phyloP scores from a whole-genome alignment of 2,888 invertebrate genomes.

The Ormyrus nitidulus region DNA sequence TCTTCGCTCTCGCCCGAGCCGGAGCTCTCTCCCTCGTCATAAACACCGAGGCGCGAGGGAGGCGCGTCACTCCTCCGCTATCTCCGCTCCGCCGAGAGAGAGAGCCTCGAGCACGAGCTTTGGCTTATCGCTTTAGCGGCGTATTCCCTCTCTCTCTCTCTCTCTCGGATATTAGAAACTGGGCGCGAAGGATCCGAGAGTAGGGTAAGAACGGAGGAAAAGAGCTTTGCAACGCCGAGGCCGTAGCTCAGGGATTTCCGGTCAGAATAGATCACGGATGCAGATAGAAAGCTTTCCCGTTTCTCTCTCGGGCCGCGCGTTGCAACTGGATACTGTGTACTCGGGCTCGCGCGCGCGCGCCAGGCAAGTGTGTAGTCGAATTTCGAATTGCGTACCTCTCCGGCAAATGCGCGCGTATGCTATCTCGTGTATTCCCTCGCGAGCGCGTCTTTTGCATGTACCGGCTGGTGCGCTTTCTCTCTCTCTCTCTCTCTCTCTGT shows the following conservation, averaged over 20 bases:
- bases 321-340: too few species aligned
- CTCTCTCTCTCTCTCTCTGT: background rate
- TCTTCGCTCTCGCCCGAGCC: background rate
- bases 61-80: background rate
- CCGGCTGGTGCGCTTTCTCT: background rate
- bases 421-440: too few species aligned
- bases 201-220: background rate
- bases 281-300: constrained; percentile 53
- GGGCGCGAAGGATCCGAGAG: background rate
- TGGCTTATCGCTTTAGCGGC: background rate
- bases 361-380: too few species aligned
- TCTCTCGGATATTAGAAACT: background rate
- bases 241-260: constrained; percentile 59
- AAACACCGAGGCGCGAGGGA: background rate
- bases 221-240: constrained; percentile 3
- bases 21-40: background rate
- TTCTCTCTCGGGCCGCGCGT: too few species aligned
- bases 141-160: constrained; percentile 13
- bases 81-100: background rate
- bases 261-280: constrained; percentile 58
- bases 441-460: background rate
- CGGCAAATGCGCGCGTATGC: too few species aligned
- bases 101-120: background rate
- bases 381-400: too few species aligned
- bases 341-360: too few species aligned